Base-by-base conservation (phyloP, 2,888 invertebrate species). In the Gymnosoma rotundatum region DNA sequence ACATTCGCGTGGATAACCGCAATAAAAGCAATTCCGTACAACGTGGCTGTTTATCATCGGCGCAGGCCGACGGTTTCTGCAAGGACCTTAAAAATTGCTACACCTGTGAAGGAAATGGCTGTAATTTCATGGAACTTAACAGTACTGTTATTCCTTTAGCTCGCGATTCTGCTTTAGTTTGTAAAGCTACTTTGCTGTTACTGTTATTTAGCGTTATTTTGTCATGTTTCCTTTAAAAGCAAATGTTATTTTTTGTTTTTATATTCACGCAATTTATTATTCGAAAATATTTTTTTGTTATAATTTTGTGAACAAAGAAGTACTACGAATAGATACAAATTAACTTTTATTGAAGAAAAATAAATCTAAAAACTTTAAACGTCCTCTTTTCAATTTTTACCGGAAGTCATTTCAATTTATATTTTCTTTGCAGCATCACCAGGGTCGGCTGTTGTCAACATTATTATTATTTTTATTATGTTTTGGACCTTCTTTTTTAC, bases 21-120 rank as follows among this genome's bases (percentile, higher is more conserved):
- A 88, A 87, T 58, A 61, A 74, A 8, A 88, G 25, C 5, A 69
- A 83, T 0, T 89, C 91, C 36, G 90, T 92, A 86, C 88, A 89
- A 85, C 90, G 92, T 56, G 92, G 92, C 56, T 92, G 92, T 78
- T 88, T 91, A 4, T 89, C 88, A 66, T 86, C 88, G 0, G 89
- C 89, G 7, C 87, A 88, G 36, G 85, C 86, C 18, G 87, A 88
- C 21, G 90, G 90, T 58, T 72, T 88, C 61, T 92, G 92, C 81
- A 67, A 88, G 16, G 86, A 88, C 61, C 83, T 87, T 1, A 85
- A 87, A 25, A 87, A 89, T 73, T 92, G 92, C 78, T 91, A 74
- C 75, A 88, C 88, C 56, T 92, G 92, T 78, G 90, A 90, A 10
- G 92, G 92, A 8, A 79, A 85, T 50, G 91, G 91, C 61, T 92